A percentile compares a stretch with the other conserved stretches of the same genome.
Conservation (phyloP, 2,888 invertebrate species). For the Tetragnatha montana region DNA sequence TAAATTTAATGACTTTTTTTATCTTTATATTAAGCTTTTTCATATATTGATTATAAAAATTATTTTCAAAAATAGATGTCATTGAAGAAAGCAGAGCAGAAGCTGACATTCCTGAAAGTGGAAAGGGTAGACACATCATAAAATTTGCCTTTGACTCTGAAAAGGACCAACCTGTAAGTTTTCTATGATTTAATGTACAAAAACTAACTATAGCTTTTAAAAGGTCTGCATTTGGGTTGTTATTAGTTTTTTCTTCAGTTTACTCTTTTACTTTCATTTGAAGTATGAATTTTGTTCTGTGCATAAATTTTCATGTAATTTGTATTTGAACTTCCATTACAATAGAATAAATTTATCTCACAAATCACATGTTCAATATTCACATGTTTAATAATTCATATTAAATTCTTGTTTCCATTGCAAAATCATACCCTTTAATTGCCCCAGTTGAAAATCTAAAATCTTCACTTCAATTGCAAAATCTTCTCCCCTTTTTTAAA, state of each 20-base stretch:
- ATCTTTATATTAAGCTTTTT: neutral
- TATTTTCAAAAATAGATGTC: constrained; percentile 21
- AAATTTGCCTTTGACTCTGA: constrained; percentile 81
- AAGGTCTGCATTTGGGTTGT: no score
- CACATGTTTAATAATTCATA: neutral
- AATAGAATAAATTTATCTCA: neutral
- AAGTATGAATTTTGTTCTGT: no score
- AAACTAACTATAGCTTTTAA: no score
- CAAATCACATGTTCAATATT: neutral
- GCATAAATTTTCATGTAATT: neutral
- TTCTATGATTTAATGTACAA: neutral
- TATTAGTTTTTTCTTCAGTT: no score
- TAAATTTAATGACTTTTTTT: neutral
- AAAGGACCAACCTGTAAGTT: constrained; percentile 80
- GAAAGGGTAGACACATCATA: constrained; percentile 77
- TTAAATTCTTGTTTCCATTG: no score
- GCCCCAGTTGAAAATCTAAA: no score
- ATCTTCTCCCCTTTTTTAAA: no score
- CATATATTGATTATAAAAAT: neutral
- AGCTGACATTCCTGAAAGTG: constrained; percentile 76
- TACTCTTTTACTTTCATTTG: no score
- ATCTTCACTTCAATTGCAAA: no score
- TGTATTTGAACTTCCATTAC: neutral
- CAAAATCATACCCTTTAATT: no score
- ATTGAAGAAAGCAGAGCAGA: constrained; percentile 40